Evolutionary conservation across 1,140 invertebrate species (phyloP), one percentile per base, ranked within the genome.

Genomic region (Ceratosolen fusciceps): DNA sequence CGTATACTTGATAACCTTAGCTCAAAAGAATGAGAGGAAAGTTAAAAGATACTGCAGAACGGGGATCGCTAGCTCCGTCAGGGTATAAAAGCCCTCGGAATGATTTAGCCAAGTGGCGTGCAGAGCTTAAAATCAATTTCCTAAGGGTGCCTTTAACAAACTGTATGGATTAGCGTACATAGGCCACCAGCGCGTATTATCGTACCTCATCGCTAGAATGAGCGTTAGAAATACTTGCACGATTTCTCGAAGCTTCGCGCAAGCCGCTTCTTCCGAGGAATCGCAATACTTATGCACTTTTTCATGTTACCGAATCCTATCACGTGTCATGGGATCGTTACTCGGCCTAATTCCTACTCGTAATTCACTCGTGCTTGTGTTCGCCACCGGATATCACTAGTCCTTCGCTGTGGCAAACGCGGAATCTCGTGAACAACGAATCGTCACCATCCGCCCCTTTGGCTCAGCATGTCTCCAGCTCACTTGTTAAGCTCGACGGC

Each of bases 401-500:
- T n/a, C n/a, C n/a, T n/a, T n/a, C 26, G n/a, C 31, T 34, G 62
- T 54, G 56, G 71, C 58, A 79, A 79, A 74, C 71, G 37, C 24
- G 56, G 31, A 62, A 26, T 56, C 68, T 73, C 77, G 21, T 37
- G 54, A 65, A 65, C 12, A 47, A 26, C 52, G 43, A 65, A 39
- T 54, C 34, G 73, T 49, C 43, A 49, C 68, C n/a, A n/a, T n/a
- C n/a, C n/a, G n/a, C n/a, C n/a, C n/a, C n/a, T n/a, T n/a, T n/a
- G n/a, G n/a, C n/a, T n/a, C n/a, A n/a, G n/a, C n/a, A 80, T 75
- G 72, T 80, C 78, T 75, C 73, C 49, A 52, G 67, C 19, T 49
- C 19, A 39, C 29, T 47, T 26, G 68, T 29, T 78, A 72, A 78
- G 68, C 62, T 67, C 77, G 47, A 73, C 58, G 70, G n/a, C n/a